Percentiles rank a stretch among this genome's conserved stretches.
These are phyloP conservation scores for Thamnaconus septentrionalis DNA, from an alignment of 2,113 vertebrate species.

Conservation along the genomic window DNA sequence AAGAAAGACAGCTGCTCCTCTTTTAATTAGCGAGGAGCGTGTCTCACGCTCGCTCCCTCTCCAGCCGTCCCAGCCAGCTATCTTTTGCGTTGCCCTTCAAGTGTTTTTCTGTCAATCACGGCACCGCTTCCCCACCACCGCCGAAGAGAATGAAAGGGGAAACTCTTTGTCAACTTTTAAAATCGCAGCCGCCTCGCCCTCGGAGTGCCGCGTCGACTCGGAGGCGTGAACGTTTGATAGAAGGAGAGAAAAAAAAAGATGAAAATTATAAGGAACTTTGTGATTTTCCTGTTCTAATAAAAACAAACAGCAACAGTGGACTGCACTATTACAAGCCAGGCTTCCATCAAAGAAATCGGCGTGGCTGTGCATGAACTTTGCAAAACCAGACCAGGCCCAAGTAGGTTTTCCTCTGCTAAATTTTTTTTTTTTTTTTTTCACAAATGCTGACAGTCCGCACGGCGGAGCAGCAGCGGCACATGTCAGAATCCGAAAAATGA, in stretches of 20 bases:
- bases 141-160: slow-evolving; percentile 47
- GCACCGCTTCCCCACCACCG: slow-evolving; percentile 41
- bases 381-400: not conserved
- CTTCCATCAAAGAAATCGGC: too few species aligned
- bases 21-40: slow-evolving; percentile 71
- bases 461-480: too few species aligned
- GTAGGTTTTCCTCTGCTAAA: not conserved
- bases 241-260: too few species aligned
- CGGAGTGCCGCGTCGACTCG: too few species aligned
- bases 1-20: slow-evolving; percentile 74
- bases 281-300: not conserved
- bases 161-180: slow-evolving; percentile 64
- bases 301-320: not conserved
- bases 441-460: not conserved
- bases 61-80: slow-evolving; percentile 59
- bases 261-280: too few species aligned
- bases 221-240: too few species aligned
- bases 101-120: slow-evolving; percentile 73
- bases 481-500: too few species aligned
- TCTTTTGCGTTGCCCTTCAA: slow-evolving; percentile 69
- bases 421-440: not conserved
- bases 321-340: not conserved
- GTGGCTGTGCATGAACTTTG: too few species aligned
- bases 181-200: slow-evolving; percentile 36
- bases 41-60: slow-evolving; percentile 61